phyloP scores from a whole-genome alignment of 2,888 invertebrate species.

The Allophyes oxyacanthae region DNA sequence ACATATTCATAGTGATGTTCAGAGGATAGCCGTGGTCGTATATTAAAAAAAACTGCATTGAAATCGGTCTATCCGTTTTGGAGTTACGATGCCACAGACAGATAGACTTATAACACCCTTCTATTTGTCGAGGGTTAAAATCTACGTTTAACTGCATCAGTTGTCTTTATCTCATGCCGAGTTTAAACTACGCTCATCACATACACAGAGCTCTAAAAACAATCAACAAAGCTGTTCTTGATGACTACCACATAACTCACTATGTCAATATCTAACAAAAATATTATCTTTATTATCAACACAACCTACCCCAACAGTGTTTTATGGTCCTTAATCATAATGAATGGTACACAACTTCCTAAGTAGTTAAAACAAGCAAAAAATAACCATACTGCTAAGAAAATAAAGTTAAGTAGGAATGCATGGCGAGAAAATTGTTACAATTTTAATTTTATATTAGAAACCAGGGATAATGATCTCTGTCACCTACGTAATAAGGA shows the following conservation, averaged over 20 bases:
- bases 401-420: rapidly evolving
- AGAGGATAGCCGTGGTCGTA: too few species aligned
- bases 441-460: slow-evolving; percentile 2
- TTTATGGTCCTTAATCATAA: slow-evolving; percentile 53
- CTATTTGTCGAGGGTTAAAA: too few species aligned
- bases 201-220: slow-evolving; percentile 1
- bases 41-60: too few species aligned
- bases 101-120: too few species aligned
- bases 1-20: too few species aligned
- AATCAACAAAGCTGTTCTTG: slow-evolving; percentile 23
- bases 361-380: background rate
- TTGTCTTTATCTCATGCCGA: too few species aligned
- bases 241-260: slow-evolving; percentile 25
- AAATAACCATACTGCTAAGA: background rate
- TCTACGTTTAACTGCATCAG: too few species aligned
- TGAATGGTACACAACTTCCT: slow-evolving; percentile 26
- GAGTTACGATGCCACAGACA: too few species aligned
- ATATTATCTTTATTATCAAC: slow-evolving; percentile 54
- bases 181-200: background rate
- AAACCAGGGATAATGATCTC: background rate
- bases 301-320: slow-evolving; percentile 52
- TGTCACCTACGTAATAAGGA: rapidly evolving
- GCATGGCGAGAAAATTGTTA: slow-evolving; percentile 19
- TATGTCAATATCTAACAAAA: slow-evolving; percentile 39
- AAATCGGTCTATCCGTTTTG: too few species aligned